A percentile compares a stretch with the other conserved stretches of the same genome.
These are phyloP conservation scores for Conopomorpha cramerella DNA, from an alignment of 1,140 invertebrate genomes.

Conservation along the genomic window DNA sequence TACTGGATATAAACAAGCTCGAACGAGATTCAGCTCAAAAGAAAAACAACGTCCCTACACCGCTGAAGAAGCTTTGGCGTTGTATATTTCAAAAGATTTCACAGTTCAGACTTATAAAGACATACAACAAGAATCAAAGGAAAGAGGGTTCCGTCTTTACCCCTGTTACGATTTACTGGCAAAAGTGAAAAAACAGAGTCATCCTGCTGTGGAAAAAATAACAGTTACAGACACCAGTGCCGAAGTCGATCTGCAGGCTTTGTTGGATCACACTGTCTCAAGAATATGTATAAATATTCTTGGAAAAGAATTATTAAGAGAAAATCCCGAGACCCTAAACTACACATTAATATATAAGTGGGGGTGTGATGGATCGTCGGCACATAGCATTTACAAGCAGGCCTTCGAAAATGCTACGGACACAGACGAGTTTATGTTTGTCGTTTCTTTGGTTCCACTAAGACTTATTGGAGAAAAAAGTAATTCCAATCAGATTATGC, in stretches of 20 bases:
- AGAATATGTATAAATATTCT: not conserved
- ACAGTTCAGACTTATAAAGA: not conserved
- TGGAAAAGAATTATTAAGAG: not conserved
- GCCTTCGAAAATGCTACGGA: slow-evolving; percentile 9
- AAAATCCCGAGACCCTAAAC: not conserved
- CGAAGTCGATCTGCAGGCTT: not conserved
- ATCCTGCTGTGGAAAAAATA: not conserved
- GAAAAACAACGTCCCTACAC: not conserved
- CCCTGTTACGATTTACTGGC: not conserved
- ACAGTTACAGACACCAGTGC: not conserved
- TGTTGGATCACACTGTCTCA: not conserved
- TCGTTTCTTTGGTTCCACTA: slow-evolving; percentile 17
- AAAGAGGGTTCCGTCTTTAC: not conserved
- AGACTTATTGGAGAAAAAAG: slow-evolving; percentile 7
- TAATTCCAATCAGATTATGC: slow-evolving; percentile 10
- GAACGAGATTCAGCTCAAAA: not conserved
- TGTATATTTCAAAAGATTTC: not conserved
- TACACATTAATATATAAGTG: slow-evolving; percentile 11
- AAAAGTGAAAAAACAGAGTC: not conserved
- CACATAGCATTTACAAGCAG: slow-evolving; percentile 12
- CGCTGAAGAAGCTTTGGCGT: not conserved
- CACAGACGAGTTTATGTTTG: slow-evolving; percentile 14
- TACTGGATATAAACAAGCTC: not conserved
- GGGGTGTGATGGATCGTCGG: slow-evolving; percentile 12
- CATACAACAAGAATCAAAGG: not conserved